Evolutionary conservation across 2,113 vertebrate species (phyloP).

Genomic region (Phrynosoma blainvillii): DNA sequence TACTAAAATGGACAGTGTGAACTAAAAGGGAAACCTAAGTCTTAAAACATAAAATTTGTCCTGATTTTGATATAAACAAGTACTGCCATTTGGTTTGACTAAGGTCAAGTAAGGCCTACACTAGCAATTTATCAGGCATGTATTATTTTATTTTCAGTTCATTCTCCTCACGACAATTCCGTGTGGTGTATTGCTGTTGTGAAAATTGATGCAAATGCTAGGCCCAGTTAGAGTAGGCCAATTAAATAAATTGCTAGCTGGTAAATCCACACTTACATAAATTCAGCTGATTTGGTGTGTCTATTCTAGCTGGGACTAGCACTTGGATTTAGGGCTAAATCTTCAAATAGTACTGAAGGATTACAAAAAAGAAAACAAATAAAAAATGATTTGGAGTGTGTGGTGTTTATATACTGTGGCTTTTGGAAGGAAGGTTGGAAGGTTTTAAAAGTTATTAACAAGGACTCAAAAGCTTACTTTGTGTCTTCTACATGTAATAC

Average conservation of each 20-base stretch:
- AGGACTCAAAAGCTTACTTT: conserved; percentile 68
- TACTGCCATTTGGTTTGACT: neutral
- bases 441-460: conserved; percentile 74
- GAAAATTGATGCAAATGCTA: neutral
- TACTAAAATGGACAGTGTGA: conserved; percentile 64
- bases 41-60: conserved; percentile 51
- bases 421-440: conserved; percentile 6
- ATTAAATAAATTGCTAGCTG: neutral
- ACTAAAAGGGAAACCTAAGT: conserved; percentile 62
- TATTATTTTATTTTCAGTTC: neutral
- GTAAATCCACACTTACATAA: neutral
- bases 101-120: neutral
- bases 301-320: too few relatives aligned
- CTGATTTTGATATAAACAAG: conserved; percentile 56
- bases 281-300: too few relatives aligned
- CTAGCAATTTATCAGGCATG: neutral
- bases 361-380: conserved; percentile 34
- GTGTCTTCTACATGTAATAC: conserved; percentile 71
- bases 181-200: neutral
- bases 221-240: neutral
- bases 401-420: conserved; percentile 48
- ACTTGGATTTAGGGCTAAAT: neutral
- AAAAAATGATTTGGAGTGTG: conserved; percentile 46
- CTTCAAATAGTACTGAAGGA: neutral
- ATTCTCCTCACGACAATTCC: neutral